Evolutionary conservation across 2,113 vertebrate genomes (phyloP).

Genomic region (Aegithalos caudatus): DNA sequence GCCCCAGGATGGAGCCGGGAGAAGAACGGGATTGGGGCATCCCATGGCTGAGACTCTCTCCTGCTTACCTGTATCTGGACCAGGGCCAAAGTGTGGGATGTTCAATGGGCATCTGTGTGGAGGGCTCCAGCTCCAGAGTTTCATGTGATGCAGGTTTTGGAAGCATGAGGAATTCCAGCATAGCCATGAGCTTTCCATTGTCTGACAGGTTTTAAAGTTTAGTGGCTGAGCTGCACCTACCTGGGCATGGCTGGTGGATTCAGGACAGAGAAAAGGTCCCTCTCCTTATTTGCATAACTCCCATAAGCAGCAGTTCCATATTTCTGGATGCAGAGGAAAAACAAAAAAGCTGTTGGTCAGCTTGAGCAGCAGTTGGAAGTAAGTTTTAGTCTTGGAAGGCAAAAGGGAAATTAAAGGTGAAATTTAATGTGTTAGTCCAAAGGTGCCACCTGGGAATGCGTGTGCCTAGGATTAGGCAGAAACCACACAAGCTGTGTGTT

Average conservation of each 20-base stretch:
- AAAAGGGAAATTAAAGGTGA: neutral
- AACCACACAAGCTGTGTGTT: neutral
- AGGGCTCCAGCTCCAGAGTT: neutral
- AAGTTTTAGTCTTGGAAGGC: neutral
- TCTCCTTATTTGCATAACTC: neutral
- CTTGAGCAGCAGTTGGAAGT: neutral
- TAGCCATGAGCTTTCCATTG: neutral
- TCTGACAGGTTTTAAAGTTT: neutral
- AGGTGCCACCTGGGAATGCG: neutral
- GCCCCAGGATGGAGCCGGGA: rapidly evolving
- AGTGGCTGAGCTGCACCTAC: neutral
- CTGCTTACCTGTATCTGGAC: neutral
- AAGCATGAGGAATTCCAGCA: rapidly evolving
- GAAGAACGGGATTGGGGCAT: neutral
- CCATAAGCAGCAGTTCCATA: neutral
- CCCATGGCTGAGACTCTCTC: neutral
- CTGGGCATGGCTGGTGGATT: neutral
- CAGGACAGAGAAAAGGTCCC: neutral
- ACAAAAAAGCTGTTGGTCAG: neutral
- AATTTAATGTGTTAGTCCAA: neutral
- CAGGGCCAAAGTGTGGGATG: neutral
- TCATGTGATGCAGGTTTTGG: neutral
- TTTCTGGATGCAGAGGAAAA: neutral
- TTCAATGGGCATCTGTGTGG: rapidly evolving
- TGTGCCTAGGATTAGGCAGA: neutral